Base-by-base conservation (phyloP, 2,888 invertebrate species). In the Orthosia incerta region DNA sequence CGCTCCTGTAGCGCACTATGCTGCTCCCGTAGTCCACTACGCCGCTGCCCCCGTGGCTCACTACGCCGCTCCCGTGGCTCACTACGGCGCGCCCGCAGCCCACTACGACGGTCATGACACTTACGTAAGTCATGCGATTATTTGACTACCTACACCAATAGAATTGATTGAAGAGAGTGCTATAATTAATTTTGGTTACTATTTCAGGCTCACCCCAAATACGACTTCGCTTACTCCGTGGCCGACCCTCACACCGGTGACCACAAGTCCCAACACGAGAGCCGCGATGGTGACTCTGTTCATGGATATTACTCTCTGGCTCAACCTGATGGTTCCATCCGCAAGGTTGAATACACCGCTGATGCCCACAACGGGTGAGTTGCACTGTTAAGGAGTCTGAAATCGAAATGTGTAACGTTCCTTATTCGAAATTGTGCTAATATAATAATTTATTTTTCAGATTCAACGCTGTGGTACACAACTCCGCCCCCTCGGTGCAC, bases 241-340 rank as follows among this genome's bases (percentile, higher is more conserved):
- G 90, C 95, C 20, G 97, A 97, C 91, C 95, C 95, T 16, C 97
- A 97, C 88, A 97, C 97, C 83, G 97, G 97, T 45, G 97, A 97
- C 93, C 95, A 97, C 91, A 97, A 97, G 91, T 92, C 93, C 70
- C 96, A 96, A 91, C 95, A 96, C 87, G 97, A 97, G 89, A 90
- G 89, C 88, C 93, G 95, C 86, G 96, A 96, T 85, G 96, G 97
- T 23, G 96, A 96, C 88, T 91, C 93, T 63, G 97, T 97, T 62
- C 96, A 97, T 89, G 97, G 97, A 61, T 96, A 96, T 90, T 97
- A 97, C 93, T 96, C 96, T 26, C 92, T 97, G 57, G 93, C 93
- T 79, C 95, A 96, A 83, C 94, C 95, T 60, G 64, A 64, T 9
- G 64, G 64, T 39, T 64, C 64, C 85, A 90, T 95, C 64, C 95